Percentiles rank a stretch among this genome's conserved stretches.
These are phyloP conservation scores for Patella ulyssiponensis DNA, from an alignment of 2,888 invertebrate species.

Conservation along the genomic window DNA sequence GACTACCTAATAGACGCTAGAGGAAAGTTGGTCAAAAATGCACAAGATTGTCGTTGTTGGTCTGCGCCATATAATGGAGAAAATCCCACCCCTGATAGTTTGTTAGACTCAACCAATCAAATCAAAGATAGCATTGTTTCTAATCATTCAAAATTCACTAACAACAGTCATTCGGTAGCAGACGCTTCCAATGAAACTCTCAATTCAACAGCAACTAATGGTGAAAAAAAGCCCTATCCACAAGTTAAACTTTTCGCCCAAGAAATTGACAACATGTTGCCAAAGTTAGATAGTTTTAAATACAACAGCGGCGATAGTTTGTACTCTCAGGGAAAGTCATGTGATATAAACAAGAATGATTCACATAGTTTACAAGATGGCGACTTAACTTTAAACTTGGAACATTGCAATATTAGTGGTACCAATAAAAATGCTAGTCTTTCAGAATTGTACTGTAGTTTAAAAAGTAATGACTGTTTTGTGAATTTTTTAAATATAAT, in stretches of 20 bases:
- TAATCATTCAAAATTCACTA: not conserved
- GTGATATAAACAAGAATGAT: conserved; percentile 7
- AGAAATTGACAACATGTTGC: not conserved
- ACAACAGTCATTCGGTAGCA: not conserved
- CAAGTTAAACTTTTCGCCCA: not conserved
- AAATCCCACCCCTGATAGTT: conserved; percentile 68
- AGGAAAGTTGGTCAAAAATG: conserved; percentile 82
- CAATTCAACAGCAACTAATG: not conserved
- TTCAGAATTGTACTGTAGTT: conserved; percentile 33
- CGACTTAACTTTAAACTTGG: not conserved
- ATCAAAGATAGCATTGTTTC: not conserved
- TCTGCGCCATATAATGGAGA: conserved; percentile 83
- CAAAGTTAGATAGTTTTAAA: not conserved
- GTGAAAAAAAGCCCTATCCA: not conserved
- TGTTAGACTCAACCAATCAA: conserved; percentile 26
- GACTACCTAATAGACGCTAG: conserved; percentile 87
- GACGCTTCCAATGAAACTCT: conserved; percentile 3
- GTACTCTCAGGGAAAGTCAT: not conserved
- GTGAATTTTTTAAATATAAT: conserved; percentile 56
- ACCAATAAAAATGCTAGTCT: conserved; percentile 25
- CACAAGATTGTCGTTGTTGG: conserved; percentile 85
- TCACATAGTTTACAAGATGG: not conserved
- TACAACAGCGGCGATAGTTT: not conserved
- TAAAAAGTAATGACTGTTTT: conserved; percentile 56
- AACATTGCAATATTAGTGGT: conserved; percentile 6